Evolutionary conservation across 2,888 invertebrate species (phyloP), one percentile per base, ranked within the genome.

Genomic region (Romanomermis culicivorax): DNA sequence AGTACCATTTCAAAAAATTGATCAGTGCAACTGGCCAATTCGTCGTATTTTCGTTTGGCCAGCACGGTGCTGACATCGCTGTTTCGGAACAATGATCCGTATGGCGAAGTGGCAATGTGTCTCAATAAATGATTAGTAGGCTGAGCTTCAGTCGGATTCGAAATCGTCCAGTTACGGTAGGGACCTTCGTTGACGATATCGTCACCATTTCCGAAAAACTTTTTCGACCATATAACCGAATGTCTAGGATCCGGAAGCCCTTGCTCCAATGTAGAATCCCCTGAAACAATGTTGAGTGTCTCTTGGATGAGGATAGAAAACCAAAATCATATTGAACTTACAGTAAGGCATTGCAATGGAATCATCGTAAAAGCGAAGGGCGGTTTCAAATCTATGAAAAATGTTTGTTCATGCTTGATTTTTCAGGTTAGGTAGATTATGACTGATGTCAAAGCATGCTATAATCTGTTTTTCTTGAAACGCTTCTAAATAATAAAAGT

Each of bases 91-190:
- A 55, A 45, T 14, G 51, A 48, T 2, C 55, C 57, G 51, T 51
- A 56, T 20, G 51, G 43, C 17, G 54, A 54, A 4, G 4, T 25
- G 30, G 51, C 55, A n/a, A 56, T 52, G 24, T 43, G 45, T 14
- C 56, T 42, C 42, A 29, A 36, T 1, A 56, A n/a, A 60, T 65
- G 64, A 36, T 36, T 14, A 36, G 36, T 36, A n/a, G n/a, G n/a
- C n/a, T n/a, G n/a, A n/a, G n/a, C n/a, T n/a, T n/a, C n/a, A n/a
- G n/a, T n/a, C n/a, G n/a, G n/a, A n/a, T n/a, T n/a, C 61, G 65
- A 63, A 4, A n/a, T 30, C 26, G 11, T 27, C 65, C 70, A 71
- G 56, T 66, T 63, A 30, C 64, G 63, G 56, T 68, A 70, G 1
- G 69, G 68, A 1, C 70, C 69, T 25, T 61, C 63, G 4, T 58